Base-by-base conservation (phyloP, 2,888 invertebrate species). In the Heliconius ethilla region DNA sequence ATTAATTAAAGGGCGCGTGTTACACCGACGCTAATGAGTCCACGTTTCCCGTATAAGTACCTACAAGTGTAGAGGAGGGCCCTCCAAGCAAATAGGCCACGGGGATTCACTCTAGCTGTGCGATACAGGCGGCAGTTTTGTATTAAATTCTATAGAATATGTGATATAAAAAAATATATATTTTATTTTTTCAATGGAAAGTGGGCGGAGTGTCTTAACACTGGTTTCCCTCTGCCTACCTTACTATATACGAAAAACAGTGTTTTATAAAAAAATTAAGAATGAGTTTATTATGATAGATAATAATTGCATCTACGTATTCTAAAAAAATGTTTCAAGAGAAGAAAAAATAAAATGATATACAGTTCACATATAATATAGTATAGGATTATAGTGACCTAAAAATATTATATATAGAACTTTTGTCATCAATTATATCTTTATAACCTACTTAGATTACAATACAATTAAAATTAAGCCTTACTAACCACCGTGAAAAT, bases 61-160 rank as follows among this genome's bases (percentile, higher is more conserved):
- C 9, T 33, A 55, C 70, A 45, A 80, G 81, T 81, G 80, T 65
- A 62, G 74, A 63, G 75, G 76, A 82, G 82, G 63, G 77, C 78
- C 51, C 82, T 82, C 63, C 69, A 74, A 75, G 69, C 78, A 82
- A 82, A 82, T 82, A 81, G 82, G 82, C 77, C 82, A 82, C 82
- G 76, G 79, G 27, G 79, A 81, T 81, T 76, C 80, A 74, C 77
- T 76, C 78, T 29, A 25, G 25, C 62, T 65, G 72, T 55, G 73
- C 78, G 78, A 66, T 80, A 78, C 66, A 75, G 63, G 75, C 72
- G 72, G 65, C 59, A 76, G 78, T 77, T 67, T 75, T 55, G 67
- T 62, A 75, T 62, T 75, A 70, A 45, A 75, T 75, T 75, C 66
- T 66, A 51, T 22, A 70, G 59, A 10, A 59, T 59, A 72, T 59